These are phyloP conservation scores for Clarias pachynema DNA, from an alignment of 2,797 vertebrate species.

Conservation along the genomic window DNA sequence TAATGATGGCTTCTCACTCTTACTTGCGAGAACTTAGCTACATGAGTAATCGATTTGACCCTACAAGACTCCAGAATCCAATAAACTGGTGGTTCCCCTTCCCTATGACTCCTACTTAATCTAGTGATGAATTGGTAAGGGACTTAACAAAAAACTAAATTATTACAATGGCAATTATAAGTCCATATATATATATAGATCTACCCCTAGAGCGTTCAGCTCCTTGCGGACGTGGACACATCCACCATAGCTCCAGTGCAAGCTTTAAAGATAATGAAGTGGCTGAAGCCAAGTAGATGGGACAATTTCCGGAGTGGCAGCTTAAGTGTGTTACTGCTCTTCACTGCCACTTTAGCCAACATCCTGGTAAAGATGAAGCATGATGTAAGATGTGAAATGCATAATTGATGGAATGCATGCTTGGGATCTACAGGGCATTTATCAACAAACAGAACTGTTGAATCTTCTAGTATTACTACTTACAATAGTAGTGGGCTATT, in stretches of 20 bases:
- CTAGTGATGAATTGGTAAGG: background rate
- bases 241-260: conserved; percentile 1
- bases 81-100: background rate
- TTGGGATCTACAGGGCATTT: conserved; percentile 8
- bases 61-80: background rate
- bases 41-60: conserved; percentile 23
- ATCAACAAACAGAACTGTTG: conserved; percentile 17
- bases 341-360: conserved; percentile 19
- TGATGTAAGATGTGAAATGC: background rate
- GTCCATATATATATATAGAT: conserved; percentile 14
- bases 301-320: conserved; percentile 22
- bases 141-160: background rate
- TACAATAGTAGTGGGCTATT: conserved; percentile 49
- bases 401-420: conserved; percentile 11
- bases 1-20: conserved; percentile 25
- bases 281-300: conserved; percentile 31
- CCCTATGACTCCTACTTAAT: background rate
- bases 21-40: background rate
- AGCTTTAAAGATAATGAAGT: conserved; percentile 35
- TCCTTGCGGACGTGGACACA: conserved; percentile 27
- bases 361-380: conserved; percentile 3
- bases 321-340: conserved; percentile 19
- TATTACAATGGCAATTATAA: background rate
- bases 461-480: conserved; percentile 29
- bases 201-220: conserved; percentile 11